A percentile compares a stretch with the other conserved stretches of the same genome.
Evolutionary conservation across 1,140 invertebrate genomes (phyloP).

Genomic region (Papilio polyxenes): DNA sequence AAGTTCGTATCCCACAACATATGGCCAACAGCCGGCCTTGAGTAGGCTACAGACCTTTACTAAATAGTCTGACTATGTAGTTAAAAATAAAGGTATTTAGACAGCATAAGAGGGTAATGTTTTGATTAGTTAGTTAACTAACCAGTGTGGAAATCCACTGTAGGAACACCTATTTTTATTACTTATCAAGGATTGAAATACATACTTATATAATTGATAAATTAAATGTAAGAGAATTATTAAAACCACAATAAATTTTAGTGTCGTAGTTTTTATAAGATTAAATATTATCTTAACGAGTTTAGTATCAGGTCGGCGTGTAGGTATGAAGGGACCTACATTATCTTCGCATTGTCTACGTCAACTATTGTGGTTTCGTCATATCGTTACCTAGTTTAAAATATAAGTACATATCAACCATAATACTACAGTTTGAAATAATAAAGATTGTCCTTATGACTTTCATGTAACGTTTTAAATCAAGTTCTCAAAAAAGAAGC

Average conservation of each 20-base stretch:
- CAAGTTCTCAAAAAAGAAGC: not conserved
- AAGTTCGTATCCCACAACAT: not conserved
- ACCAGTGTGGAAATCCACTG: no score
- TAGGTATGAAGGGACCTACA: conserved; percentile 57
- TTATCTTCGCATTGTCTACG: conserved; percentile 48
- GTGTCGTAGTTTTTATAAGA: conserved; percentile 19
- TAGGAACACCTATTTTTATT: no score
- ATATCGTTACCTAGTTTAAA: conserved; percentile 41
- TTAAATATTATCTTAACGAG: conserved; percentile 64
- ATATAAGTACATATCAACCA: conserved; percentile 36
- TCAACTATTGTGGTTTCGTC: conserved; percentile 54
- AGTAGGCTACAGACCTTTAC: not conserved
- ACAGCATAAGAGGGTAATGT: not conserved
- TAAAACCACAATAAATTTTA: conserved; percentile 11
- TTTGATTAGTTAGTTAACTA: not conserved
- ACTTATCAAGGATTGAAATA: not conserved
- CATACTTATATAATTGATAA: no score
- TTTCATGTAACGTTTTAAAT: not conserved
- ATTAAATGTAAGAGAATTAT: not conserved
- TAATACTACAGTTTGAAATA: not conserved
- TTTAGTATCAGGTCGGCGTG: conserved; percentile 54
- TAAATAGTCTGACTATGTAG: not conserved
- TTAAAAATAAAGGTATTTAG: not conserved
- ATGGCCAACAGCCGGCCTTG: no score
- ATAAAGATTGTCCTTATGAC: no score